Percentiles rank a stretch among this genome's conserved stretches.
These are phyloP conservation scores for Albula glossodonta DNA, from an alignment of 2,113 vertebrate genomes.

Conservation along the genomic window DNA sequence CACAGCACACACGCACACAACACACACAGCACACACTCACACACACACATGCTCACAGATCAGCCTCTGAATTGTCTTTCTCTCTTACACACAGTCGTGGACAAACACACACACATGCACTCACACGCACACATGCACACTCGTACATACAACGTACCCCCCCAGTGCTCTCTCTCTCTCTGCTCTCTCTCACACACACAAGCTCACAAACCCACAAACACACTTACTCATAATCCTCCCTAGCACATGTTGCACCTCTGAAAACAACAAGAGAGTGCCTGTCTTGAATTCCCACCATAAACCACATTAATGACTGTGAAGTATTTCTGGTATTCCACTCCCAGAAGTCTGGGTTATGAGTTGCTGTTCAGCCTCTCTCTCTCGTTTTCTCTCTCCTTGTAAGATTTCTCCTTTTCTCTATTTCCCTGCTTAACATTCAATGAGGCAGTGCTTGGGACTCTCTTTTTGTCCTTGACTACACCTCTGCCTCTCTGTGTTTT, in stretches of 20 bases:
- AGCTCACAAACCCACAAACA: conserved; percentile 13
- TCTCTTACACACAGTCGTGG: not conserved
- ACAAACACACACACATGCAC: conserved; percentile 16
- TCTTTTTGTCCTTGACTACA: not conserved
- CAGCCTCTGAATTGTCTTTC: no score
- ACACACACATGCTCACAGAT: not conserved
- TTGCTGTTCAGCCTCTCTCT: conserved; percentile 13
- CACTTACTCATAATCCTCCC: conserved; percentile 12
- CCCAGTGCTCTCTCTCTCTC: no score
- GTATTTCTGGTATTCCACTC: conserved; percentile 47
- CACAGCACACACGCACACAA: not conserved
- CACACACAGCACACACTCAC: not conserved
- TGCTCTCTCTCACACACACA: not conserved
- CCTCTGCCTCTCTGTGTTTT: not conserved
- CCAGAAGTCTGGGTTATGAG: conserved; percentile 37
- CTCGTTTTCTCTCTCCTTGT: not conserved
- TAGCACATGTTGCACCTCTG: conserved; percentile 20
- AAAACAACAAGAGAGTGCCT: conserved; percentile 24
- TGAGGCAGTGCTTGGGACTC: no score
- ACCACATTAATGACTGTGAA: conserved; percentile 40
- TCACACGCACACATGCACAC: not conserved
- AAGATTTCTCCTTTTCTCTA: not conserved
- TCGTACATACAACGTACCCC: not conserved
- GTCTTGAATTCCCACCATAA: conserved; percentile 38
- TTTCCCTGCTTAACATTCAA: not conserved